phyloP scores from a whole-genome alignment of 2,888 invertebrate genomes.

The Netelia melanura region DNA sequence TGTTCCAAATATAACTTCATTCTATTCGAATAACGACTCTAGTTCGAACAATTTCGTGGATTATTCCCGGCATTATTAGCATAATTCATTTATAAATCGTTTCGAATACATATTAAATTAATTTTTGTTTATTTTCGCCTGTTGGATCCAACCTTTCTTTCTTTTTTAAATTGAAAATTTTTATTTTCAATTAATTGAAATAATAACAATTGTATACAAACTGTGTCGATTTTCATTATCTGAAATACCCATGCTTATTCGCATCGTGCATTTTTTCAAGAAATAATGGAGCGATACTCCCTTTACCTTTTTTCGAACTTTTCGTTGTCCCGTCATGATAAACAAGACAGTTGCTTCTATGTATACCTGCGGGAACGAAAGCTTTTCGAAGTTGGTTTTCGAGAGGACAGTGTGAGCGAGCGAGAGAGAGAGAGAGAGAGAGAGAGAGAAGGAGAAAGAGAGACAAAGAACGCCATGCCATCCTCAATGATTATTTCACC shows the following conservation, averaged over 20 bases:
- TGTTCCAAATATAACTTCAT: slow-evolving; percentile 42
- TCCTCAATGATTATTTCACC: slow-evolving; percentile 80
- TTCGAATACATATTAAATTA: background rate
- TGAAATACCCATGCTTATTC: background rate
- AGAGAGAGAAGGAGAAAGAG: slow-evolving; percentile 21
- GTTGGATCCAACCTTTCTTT: slow-evolving; percentile 8
- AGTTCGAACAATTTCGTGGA: background rate
- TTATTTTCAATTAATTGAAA: too few species aligned
- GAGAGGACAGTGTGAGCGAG: slow-evolving; percentile 1
- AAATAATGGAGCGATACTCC: background rate
- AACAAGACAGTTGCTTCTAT: slow-evolving; percentile 66
- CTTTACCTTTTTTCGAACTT: slow-evolving; percentile 9
- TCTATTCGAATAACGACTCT: background rate
- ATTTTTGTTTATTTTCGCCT: background rate
- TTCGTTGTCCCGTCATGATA: slow-evolving; percentile 60
- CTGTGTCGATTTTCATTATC: too few species aligned
- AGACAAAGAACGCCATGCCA: slow-evolving; percentile 49
- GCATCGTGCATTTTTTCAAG: background rate
- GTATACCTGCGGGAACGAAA: slow-evolving; percentile 45
- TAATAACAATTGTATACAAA: too few species aligned
- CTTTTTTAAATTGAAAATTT: too few species aligned
- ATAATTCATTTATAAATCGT: slow-evolving; percentile 50
- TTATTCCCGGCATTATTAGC: background rate
- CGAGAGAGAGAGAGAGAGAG: slow-evolving; percentile 14
- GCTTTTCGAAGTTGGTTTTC: slow-evolving; percentile 30